These are phyloP conservation scores for Araneus ventricosus DNA, from an alignment of 1,140 invertebrate genomes.

Conservation along the genomic window DNA sequence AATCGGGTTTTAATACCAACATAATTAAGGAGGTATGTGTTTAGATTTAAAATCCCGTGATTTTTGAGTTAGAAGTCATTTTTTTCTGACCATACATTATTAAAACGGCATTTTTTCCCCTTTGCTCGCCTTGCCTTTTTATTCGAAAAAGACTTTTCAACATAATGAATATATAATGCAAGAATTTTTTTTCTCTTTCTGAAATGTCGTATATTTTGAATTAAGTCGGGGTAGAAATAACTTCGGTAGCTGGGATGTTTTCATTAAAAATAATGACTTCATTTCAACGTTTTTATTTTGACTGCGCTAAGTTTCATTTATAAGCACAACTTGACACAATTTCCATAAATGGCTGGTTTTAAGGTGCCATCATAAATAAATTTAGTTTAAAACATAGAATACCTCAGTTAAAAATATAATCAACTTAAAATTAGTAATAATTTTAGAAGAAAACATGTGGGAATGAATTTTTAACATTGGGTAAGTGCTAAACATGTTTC, in stretches of 20 bases:
- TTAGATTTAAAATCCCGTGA: neutral
- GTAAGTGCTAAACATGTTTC: no score
- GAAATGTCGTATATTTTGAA: neutral
- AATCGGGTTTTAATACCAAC: slow-evolving; percentile 8
- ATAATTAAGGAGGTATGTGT: neutral
- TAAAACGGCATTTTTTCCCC: neutral
- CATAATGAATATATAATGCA: slow-evolving; percentile 7
- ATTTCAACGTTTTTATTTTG: neutral
- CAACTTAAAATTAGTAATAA: no score
- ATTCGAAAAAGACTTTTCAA: neutral
- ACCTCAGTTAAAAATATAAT: no score
- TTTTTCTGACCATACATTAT: neutral
- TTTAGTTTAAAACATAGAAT: no score
- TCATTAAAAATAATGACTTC: slow-evolving; percentile 9
- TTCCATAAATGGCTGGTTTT: no score
- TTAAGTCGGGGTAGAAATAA: neutral
- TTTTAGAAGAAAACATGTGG: no score
- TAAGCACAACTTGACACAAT: neutral
- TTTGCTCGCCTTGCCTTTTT: neutral
- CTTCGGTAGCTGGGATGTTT: neutral
- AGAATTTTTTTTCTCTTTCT: neutral
- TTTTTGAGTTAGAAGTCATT: neutral
- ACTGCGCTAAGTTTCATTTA: neutral
- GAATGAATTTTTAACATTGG: no score
- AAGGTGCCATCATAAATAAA: no score